Evolutionary conservation across 1,140 invertebrate genomes (phyloP).

Genomic region (Bombyx mandarina): DNA sequence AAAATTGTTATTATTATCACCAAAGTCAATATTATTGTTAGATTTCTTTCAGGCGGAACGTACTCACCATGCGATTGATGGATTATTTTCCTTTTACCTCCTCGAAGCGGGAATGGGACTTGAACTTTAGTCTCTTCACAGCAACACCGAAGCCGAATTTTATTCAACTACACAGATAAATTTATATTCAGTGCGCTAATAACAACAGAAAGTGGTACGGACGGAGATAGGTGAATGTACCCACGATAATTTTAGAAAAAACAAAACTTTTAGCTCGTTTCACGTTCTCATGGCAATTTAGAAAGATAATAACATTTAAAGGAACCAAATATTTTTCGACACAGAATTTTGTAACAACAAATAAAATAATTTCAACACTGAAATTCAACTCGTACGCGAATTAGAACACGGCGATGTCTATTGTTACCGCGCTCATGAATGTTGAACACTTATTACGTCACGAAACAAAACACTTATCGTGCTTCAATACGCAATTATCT

Average conservation of each 20-base stretch:
- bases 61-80: slow-evolving; percentile 1
- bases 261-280: slow-evolving; percentile 7
- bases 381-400: slow-evolving; percentile 10
- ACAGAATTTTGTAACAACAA: background rate
- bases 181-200: slow-evolving; percentile 19
- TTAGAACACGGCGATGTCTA: slow-evolving; percentile 5
- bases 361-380: slow-evolving; percentile 3
- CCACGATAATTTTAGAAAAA: slow-evolving; percentile 25
- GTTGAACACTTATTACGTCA: slow-evolving; percentile 3
- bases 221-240: slow-evolving; percentile 19
- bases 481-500: slow-evolving; percentile 1
- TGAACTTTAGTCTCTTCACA: background rate
- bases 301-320: slow-evolving; percentile 5
- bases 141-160: slow-evolving; percentile 1
- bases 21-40: slow-evolving; percentile 4
- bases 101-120: background rate
- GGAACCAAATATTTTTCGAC: background rate
- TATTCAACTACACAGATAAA: slow-evolving; percentile 13
- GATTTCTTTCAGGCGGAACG: background rate
- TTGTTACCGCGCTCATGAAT: background rate
- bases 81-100: background rate
- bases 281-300: background rate
- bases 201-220: slow-evolving; percentile 23
- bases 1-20: slow-evolving; percentile 3
- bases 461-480: background rate